Conservation (phyloP, 2,113 vertebrate species). For the Stigmatopora argus region DNA sequence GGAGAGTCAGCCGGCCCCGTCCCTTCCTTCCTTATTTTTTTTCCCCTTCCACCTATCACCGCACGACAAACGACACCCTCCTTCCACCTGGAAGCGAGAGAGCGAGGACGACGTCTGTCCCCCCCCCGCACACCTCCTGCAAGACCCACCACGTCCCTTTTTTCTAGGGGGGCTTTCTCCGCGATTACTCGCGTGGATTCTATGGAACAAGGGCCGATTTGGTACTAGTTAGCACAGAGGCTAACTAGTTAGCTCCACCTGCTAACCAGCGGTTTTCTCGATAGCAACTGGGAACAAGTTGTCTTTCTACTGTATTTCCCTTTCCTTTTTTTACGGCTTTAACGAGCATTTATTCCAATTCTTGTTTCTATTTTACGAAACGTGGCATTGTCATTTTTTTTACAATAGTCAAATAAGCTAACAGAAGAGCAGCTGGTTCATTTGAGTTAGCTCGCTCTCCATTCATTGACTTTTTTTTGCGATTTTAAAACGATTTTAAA, state of each 20-base stretch:
- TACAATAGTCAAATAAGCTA: slow-evolving; percentile 56
- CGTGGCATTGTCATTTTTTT: slow-evolving; percentile 31
- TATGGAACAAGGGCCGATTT: slow-evolving; percentile 64
- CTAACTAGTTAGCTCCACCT: slow-evolving; percentile 63
- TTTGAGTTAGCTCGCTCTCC: neutral
- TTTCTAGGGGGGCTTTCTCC: slow-evolving; percentile 49
- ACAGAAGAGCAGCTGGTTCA: slow-evolving; percentile 14
- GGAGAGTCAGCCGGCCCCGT: slow-evolving; percentile 71
- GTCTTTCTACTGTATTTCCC: neutral
- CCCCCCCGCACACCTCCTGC: slow-evolving; percentile 29
- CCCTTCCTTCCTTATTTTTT: slow-evolving; percentile 39
- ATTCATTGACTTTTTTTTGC: slow-evolving; percentile 39
- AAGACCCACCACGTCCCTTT: neutral
- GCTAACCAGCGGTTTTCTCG: slow-evolving; percentile 35
- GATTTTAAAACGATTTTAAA: neutral
- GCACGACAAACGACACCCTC: slow-evolving; percentile 36
- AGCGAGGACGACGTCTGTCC: slow-evolving; percentile 42
- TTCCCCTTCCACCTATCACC: slow-evolving; percentile 46
- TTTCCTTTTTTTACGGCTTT: slow-evolving; percentile 1
- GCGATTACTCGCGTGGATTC: slow-evolving; percentile 60
- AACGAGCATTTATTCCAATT: slow-evolving; percentile 15
- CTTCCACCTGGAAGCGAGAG: slow-evolving; percentile 33
- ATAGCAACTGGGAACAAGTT: slow-evolving; percentile 12
- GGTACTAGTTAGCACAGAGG: slow-evolving; percentile 53
- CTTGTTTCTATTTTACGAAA: slow-evolving; percentile 58